These are phyloP conservation scores for Spatula versicolor DNA, from an alignment of 2,797 vertebrate genomes.

Conservation along the genomic window DNA sequence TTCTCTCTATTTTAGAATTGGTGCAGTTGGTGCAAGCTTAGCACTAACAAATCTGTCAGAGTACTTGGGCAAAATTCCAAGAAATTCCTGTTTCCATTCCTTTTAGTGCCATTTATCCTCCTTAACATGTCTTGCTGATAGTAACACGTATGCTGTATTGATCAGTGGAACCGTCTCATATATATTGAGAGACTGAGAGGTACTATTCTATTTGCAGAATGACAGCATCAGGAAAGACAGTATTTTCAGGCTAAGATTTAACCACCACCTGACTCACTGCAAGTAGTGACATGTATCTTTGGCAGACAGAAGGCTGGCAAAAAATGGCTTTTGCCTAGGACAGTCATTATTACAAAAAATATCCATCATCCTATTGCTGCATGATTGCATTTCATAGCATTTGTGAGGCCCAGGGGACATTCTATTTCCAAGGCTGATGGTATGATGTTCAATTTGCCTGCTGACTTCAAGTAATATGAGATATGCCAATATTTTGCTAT, in stretches of 20 bases:
- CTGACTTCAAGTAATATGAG: background rate
- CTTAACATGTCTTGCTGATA: background rate
- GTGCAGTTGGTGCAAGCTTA: background rate
- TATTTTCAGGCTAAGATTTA: background rate
- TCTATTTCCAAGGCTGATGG: background rate
- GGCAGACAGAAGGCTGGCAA: background rate
- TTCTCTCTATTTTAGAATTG: background rate
- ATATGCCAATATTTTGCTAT: background rate
- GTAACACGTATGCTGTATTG: background rate
- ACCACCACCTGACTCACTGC: background rate
- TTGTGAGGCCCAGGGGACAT: background rate
- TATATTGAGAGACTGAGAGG: background rate
- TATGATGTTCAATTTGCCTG: background rate
- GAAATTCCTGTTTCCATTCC: background rate
- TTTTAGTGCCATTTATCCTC: slow-evolving; percentile 9
- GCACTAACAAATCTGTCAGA: background rate
- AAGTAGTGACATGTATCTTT: background rate
- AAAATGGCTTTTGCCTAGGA: background rate
- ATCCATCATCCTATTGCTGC: background rate
- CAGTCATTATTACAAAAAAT: background rate
- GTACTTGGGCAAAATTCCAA: background rate
- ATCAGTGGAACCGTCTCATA: background rate
- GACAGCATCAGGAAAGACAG: background rate
- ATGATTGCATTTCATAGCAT: background rate
- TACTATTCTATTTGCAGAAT: background rate